Evolutionary conservation across 2,888 invertebrate genomes (phyloP).

Genomic region (Selenia dentaria): DNA sequence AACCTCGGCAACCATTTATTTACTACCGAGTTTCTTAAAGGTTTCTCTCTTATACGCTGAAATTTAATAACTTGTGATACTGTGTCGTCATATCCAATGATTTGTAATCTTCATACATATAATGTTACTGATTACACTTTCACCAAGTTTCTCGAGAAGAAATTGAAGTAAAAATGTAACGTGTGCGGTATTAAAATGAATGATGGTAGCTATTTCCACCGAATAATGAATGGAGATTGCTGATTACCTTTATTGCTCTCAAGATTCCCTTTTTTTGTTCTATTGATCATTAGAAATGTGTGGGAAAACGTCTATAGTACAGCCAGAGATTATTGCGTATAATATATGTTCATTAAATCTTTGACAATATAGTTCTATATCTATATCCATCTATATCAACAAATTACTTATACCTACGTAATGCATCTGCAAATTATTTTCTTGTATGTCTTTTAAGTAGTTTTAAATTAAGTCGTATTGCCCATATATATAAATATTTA

Average conservation of each 20-base stretch:
- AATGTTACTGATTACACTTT: slow-evolving; percentile 59
- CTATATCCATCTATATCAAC: too few relatives aligned
- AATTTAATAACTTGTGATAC: slow-evolving; percentile 5
- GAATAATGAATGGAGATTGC: slow-evolving; percentile 32
- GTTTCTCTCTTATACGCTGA: slow-evolving; percentile 22
- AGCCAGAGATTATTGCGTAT: too few relatives aligned
- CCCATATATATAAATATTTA: slow-evolving; percentile 21
- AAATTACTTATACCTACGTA: too few relatives aligned
- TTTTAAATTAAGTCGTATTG: slow-evolving; percentile 26
- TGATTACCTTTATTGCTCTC: slow-evolving; percentile 30
- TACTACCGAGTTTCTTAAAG: slow-evolving; percentile 17
- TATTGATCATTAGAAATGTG: slow-evolving; percentile 18
- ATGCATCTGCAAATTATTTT: too few relatives aligned
- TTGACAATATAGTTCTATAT: too few relatives aligned
- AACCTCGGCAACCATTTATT: slow-evolving; percentile 22
- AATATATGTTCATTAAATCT: too few relatives aligned
- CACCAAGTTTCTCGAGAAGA: slow-evolving; percentile 46
- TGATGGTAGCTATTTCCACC: slow-evolving; percentile 50
- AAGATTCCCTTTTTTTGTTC: slow-evolving; percentile 24
- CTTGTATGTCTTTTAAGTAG: too few relatives aligned
- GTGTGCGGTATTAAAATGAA: slow-evolving; percentile 54
- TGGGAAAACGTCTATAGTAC: slow-evolving; percentile 16
- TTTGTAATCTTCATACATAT: slow-evolving; percentile 44
- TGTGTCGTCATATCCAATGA: slow-evolving; percentile 21
- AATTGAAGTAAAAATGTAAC: slow-evolving; percentile 31